Base-by-base conservation (phyloP, 2,888 invertebrate genomes). In the Phanerotoma sp. region DNA sequence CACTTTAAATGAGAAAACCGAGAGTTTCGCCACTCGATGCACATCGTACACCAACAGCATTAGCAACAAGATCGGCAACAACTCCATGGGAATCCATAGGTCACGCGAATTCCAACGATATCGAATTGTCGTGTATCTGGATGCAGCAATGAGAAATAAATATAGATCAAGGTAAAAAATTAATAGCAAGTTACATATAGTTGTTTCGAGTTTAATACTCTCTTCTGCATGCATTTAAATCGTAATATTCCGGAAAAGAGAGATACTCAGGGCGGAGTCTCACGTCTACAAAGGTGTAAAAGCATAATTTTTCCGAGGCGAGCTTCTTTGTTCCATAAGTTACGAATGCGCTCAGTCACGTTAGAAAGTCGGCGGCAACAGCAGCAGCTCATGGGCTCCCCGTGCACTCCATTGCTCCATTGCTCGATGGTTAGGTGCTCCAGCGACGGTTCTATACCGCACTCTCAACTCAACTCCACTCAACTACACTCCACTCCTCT, bases 291-390 rank as follows among this genome's bases (percentile, higher is more conserved):
- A 25, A 50, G 41, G 52, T 41, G 49, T 50, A 53, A 52, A 46
- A 38, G 47, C 45, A 47, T 54, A 46, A 64, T 68, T 69, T 66
- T 64, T 68, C 60, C 62, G 58, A 58, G 57, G 58, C 61, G 61
- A 67, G 68, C 66, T 66, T 69, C 71, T 71, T 68, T 69, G 70
- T 71, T 71, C 66, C 65, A 64, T 65, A 63, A 67, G 66, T 65
- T 67, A 65, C 68, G 65, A 71, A 69, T 66, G 70, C 72, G 71
- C 72, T 71, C 73, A 68, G 72, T 73, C 73, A 71, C 72, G 74
- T 75, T 75, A 75, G 75, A 75, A 75, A 75, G 75, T 75, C 71
- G 60, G 62, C 55, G 47, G 58, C 58, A 52, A 55, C 50, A 56
- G n/a, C n/a, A n/a, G n/a, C 30, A 44, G 48, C 61, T 38, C 53